Conservation (phyloP, 2,888 invertebrate species). For the Dascillus cervinus region DNA sequence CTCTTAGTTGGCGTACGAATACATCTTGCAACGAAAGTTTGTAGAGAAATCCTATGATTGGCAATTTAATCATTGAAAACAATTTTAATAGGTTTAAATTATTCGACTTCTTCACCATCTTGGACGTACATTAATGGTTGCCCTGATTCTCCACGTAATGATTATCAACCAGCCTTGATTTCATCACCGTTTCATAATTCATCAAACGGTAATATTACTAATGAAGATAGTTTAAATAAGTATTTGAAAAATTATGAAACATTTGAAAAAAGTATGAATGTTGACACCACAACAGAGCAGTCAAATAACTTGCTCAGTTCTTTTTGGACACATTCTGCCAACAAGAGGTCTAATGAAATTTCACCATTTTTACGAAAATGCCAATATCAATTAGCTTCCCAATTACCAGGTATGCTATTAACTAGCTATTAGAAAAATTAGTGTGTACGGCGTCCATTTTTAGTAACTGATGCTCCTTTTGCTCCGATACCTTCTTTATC, state of each 20-base stretch:
- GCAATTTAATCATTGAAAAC: no score
- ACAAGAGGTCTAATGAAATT: slow-evolving; percentile 44
- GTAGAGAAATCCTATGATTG: slow-evolving; percentile 1
- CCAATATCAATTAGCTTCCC: slow-evolving; percentile 52
- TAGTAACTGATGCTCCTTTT: no score
- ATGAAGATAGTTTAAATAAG: slow-evolving; percentile 43
- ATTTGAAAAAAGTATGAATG: slow-evolving; percentile 30
- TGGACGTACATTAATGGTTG: slow-evolving; percentile 37
- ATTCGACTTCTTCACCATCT: slow-evolving; percentile 27
- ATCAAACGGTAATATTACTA: slow-evolving; percentile 41
- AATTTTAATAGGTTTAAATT: no score
- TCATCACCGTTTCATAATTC: slow-evolving; percentile 10
- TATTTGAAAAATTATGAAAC: slow-evolving; percentile 42
- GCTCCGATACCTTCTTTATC: no score
- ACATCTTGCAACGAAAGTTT: slow-evolving; percentile 27
- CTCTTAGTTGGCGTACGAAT: slow-evolving; percentile 38
- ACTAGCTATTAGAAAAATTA: neutral
- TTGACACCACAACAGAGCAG: slow-evolving; percentile 35
- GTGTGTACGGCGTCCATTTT: no score
- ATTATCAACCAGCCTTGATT: neutral
- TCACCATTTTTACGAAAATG: slow-evolving; percentile 44
- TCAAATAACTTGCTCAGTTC: slow-evolving; percentile 46
- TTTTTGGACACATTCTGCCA: slow-evolving; percentile 49
- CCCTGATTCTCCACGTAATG: slow-evolving; percentile 23
- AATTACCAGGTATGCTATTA: slow-evolving; percentile 32